A percentile compares a stretch with the other conserved stretches of the same genome.
These are phyloP conservation scores for Agapostemon virescens DNA, from an alignment of 2,888 invertebrate species.

Conservation along the genomic window DNA sequence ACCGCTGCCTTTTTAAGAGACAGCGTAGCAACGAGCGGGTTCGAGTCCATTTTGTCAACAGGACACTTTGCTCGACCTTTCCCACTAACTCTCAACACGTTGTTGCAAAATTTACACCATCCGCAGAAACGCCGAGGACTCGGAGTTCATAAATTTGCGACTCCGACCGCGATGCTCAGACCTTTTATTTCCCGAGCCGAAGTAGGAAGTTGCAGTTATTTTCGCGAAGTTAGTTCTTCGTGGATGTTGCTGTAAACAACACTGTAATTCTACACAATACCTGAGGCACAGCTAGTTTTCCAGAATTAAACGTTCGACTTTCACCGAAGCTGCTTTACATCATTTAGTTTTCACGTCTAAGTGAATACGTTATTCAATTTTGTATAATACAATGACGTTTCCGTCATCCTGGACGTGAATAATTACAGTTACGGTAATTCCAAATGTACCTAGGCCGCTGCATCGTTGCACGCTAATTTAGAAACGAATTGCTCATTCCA, in stretches of 20 bases:
- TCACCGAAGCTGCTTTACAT: not conserved
- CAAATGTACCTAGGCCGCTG: too few relatives aligned
- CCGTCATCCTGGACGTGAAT: not conserved
- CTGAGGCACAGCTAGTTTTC: not conserved
- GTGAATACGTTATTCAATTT: not conserved
- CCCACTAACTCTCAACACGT: not conserved
- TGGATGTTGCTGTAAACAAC: too few relatives aligned
- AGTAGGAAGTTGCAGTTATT: not conserved
- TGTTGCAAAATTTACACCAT: not conserved
- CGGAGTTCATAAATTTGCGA: conserved; percentile 1
- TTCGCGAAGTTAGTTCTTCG: not conserved
- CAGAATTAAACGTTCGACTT: not conserved
- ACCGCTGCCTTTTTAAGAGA: not conserved
- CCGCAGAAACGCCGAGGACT: not conserved
- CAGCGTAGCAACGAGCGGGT: not conserved
- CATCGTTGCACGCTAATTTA: too few relatives aligned
- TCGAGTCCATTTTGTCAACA: conserved; percentile 27
- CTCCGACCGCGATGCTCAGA: not conserved
- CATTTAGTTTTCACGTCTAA: not conserved
- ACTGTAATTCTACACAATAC: not conserved
- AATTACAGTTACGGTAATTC: too few relatives aligned
- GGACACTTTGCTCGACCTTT: not conserved
- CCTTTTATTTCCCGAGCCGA: not conserved
- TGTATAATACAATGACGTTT: too few relatives aligned
- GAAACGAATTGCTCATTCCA: too few relatives aligned